phyloP scores from a whole-genome alignment of 2,888 invertebrate species.

The Nematopogon swammerdamellus region DNA sequence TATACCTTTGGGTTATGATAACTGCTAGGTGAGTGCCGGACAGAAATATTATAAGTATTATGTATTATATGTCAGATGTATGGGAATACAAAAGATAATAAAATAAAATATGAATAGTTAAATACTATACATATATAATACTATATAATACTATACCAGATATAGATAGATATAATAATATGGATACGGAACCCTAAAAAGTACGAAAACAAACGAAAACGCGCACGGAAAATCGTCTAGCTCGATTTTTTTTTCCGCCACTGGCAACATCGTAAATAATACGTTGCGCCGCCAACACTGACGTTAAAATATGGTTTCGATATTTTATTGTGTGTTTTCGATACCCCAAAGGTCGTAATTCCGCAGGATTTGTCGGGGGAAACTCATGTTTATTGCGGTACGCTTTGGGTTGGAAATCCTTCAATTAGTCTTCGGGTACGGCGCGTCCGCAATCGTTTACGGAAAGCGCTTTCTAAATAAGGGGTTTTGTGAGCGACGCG shows the following conservation, averaged over 20 bases:
- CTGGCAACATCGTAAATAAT: neutral
- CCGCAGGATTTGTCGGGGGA: neutral
- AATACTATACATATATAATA: too few species aligned
- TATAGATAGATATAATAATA: too few species aligned
- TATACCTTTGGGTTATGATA: too few species aligned
- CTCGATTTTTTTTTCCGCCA: neutral
- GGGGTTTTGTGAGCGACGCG: neutral
- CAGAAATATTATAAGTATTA: too few species aligned
- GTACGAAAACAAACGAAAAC: neutral
- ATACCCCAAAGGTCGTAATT: neutral
- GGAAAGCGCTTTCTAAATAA: neutral
- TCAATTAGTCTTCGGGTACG: neutral
- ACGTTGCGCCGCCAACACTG: neutral
- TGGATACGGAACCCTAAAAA: too few species aligned
- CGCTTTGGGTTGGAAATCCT: neutral
- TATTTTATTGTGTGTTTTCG: neutral
- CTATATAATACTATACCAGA: too few species aligned
- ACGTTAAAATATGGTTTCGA: neutral
- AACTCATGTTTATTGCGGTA: neutral
- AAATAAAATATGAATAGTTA: too few species aligned
- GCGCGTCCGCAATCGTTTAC: neutral
- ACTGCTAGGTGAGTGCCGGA: too few species aligned
- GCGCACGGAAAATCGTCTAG: neutral
- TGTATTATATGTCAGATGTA: too few species aligned
- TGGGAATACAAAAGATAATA: too few species aligned